These are phyloP conservation scores for Stenodera caucasica DNA, from an alignment of 2,888 invertebrate genomes.

Conservation along the genomic window DNA sequence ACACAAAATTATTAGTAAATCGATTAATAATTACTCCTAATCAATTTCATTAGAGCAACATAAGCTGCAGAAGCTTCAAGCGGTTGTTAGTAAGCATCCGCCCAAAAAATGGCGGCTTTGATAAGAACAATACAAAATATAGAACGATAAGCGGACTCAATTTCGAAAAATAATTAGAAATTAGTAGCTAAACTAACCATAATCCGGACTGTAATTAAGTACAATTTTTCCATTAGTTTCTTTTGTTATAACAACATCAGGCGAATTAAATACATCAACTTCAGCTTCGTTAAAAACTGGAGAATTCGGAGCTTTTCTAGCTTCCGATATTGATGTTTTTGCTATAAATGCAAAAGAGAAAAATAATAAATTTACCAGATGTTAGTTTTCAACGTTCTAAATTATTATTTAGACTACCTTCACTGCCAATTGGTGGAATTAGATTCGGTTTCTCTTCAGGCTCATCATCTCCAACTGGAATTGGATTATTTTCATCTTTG, in stretches of 20 bases:
- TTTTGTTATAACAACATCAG: slow-evolving; percentile 25
- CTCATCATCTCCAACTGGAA: background rate
- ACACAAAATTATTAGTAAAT: no score
- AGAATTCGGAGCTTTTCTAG: background rate
- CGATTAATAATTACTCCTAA: no score
- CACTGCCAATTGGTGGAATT: background rate
- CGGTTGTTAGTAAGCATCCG: background rate
- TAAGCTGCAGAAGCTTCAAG: background rate
- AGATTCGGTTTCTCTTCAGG: background rate
- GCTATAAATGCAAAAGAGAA: background rate
- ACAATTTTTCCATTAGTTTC: slow-evolving; percentile 35
- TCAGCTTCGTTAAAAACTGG: slow-evolving; percentile 5
- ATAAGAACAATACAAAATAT: slow-evolving; percentile 8
- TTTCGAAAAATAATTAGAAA: slow-evolving; percentile 15
- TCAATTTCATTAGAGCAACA: no score
- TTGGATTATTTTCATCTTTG: background rate
- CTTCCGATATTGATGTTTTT: background rate
- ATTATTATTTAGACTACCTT: background rate
- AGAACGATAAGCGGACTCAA: slow-evolving; percentile 16
- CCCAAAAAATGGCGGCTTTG: slow-evolving; percentile 21
- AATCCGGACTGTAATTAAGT: slow-evolving; percentile 41
- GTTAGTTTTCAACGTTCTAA: background rate
- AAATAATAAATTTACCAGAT: background rate
- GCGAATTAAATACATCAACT: slow-evolving; percentile 15
- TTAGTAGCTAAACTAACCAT: slow-evolving; percentile 42